These are phyloP conservation scores for Macaria notata DNA, from an alignment of 2,888 invertebrate genomes.

Conservation along the genomic window DNA sequence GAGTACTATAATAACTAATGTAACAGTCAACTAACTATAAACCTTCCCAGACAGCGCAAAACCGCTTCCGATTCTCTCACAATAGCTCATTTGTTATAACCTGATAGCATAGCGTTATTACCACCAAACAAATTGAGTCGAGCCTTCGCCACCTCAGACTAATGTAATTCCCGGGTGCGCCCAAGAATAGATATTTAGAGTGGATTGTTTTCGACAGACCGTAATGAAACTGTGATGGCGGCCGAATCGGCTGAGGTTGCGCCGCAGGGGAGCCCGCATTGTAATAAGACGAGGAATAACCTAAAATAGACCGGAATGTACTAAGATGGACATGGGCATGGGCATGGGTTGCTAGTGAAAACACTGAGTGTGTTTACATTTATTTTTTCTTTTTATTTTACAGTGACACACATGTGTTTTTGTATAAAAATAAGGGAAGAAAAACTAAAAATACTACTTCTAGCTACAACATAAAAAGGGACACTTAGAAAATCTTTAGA, in stretches of 20 bases:
- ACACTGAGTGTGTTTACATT: conserved; percentile 7
- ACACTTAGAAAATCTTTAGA: no score
- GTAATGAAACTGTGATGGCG: conserved; percentile 82
- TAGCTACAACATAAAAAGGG: no score
- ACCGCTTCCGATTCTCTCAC: conserved; percentile 75
- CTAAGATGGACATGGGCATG: conserved; percentile 41
- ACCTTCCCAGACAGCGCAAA: conserved; percentile 70
- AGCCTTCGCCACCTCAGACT: conserved; percentile 83
- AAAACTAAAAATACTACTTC: no score
- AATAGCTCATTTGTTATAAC: conserved; percentile 82
- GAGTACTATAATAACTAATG: no score
- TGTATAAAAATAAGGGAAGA: no score
- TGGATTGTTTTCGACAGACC: conserved; percentile 83
- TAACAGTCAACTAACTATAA: conserved; percentile 46
- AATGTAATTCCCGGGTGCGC: conserved; percentile 80
- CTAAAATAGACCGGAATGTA: conserved; percentile 76
- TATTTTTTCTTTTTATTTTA: no score
- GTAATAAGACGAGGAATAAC: conserved; percentile 80
- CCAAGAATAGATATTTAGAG: conserved; percentile 83
- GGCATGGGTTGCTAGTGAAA: conserved; percentile 16
- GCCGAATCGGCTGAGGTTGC: conserved; percentile 77
- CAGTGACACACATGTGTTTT: no score
- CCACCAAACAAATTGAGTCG: conserved; percentile 81
- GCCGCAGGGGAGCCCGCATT: conserved; percentile 81
- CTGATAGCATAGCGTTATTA: conserved; percentile 80